Base-by-base conservation (phyloP, 2,888 invertebrate genomes). In the Drosophila mettleri region DNA sequence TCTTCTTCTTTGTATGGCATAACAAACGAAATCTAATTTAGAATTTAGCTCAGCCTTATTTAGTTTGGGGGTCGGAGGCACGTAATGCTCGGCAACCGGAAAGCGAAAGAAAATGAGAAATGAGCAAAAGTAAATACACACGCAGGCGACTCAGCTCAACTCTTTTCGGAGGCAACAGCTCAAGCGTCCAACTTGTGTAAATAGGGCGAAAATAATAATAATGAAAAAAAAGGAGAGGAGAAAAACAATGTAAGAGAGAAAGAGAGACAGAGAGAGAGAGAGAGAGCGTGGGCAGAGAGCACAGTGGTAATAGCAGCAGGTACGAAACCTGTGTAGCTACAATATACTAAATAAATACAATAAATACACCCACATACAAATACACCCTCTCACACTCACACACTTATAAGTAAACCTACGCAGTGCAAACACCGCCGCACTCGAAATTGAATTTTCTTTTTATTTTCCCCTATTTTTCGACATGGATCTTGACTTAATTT, bases 261-360 rank as follows among this genome's bases (percentile, higher is more conserved):
- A 14, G 36, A 7, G 54, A n/a, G 38, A 14, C 12, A 29, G 29
- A 16, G 20, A 8, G 33, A 27, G 33, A 9, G 36, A 18, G 54
- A 10, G 53, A 12, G 24, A 20, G 34, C 6, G 38, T 24, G 39
- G 22, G 20, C 24, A 41, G 16, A 18, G 18, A n/a, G 39, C 6
- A 16, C 6, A 16, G 41, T 2, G 29, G 20, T 29, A 31, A 20
- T 39, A 33, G 55, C 39, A 49, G 66, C 58, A 69, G 48, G 52
- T 58, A 45, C 36, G 27, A 49, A 73, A 62, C 63, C 46, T 63
- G 58, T 69, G 69, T 59, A 43, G 59, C 51, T 20, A 67, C 71
- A 74, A 73, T 71, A 78, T 61, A 84, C 78, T 77, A 67, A 86
- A 83, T 76, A 82, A 82, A 86, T 73, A 86, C 63, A 71, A 52